Evolutionary conservation across 23 tunicate species (phyloP), one percentile per base, ranked within the genome.

Genomic region (Trididemnum clinides): DNA sequence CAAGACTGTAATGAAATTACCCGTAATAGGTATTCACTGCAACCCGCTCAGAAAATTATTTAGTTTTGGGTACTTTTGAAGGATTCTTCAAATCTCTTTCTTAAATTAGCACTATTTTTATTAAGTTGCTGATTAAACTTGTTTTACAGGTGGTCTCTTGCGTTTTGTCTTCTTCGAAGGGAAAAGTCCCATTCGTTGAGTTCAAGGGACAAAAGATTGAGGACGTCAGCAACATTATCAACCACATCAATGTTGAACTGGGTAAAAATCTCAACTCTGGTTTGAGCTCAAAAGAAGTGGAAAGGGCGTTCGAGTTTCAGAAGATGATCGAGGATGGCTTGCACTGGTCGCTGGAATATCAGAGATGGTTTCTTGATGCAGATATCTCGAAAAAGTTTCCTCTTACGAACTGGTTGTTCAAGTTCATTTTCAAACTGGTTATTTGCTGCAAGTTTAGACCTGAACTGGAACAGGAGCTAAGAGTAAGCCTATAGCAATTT

Each of bases 141-240:
- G 34, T 69, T 2, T 66, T 66, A 2, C 57, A 73, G 80, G 80
- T 73, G 15, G 28, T 12, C 15, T 73, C 80, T 5, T 65, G 77
- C 25, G 51, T 83, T 10, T 66, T 39, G 72, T 39, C 63, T 1
- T 80, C 87, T 1, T 58, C 83, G 1, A 88, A 88, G 44, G 87
- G 92, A 18, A 88, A 88, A 74, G 34, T 73, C 18, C 92, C 92
- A 19, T 88, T 51, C 35, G 39, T 88, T 28, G 26, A 82, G 31
- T 28, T 35, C 71, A 73, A 88, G 22, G 87, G 92, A 1, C 71
- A 88, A 73, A 35, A 62, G 30, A 39, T 82, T 57, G 87, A 64
- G n/a, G 92, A 88, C 51, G 23, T 78, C 49, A 63, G 34, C 15
- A 66, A 84, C 23, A 88, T 88, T 36, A 62, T 88, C 19, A 33